Conservation (phyloP, 2,113 vertebrate species). For the Saccopteryx leptura region DNA sequence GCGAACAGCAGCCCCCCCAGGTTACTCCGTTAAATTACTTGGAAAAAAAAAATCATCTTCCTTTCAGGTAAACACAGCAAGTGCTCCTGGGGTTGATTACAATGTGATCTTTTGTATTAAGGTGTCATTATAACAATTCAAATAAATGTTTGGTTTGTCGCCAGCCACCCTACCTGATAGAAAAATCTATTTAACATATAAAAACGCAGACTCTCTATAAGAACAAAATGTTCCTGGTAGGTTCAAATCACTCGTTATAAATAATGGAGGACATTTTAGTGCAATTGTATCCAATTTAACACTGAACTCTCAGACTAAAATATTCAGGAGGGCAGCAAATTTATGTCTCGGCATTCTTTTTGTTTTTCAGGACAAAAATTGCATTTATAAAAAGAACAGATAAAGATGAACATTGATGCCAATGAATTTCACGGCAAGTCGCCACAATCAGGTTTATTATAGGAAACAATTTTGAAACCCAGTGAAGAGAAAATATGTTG, state of each 20-base stretch:
- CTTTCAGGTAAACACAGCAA: not conserved
- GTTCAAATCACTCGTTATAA: conserved; percentile 43
- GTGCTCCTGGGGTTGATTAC: conserved; percentile 6
- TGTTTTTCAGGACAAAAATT: conserved; percentile 12
- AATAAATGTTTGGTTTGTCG: conserved; percentile 30
- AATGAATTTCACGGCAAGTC: conserved; percentile 33
- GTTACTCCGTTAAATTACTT: conserved; percentile 43
- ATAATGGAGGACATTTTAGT: conserved; percentile 7
- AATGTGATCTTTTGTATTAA: conserved; percentile 51
- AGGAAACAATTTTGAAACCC: not conserved
- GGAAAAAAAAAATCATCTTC: conserved; percentile 43
- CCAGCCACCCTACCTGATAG: not conserved
- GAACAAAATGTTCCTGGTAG: not conserved
- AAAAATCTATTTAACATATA: conserved; percentile 42
- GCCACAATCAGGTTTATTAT: not conserved
- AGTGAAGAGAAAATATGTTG: not conserved
- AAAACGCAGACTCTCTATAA: not conserved
- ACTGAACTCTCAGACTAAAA: conserved; percentile 27
- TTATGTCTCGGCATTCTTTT: not conserved
- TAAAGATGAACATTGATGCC: not conserved
- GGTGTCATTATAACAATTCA: conserved; percentile 47
- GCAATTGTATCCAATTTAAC: not conserved
- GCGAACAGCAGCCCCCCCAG: not conserved
- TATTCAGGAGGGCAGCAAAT: conserved; percentile 39
- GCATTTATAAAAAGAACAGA: conserved; percentile 6